Base-by-base conservation (phyloP, 2,113 vertebrate genomes). In the Ctenodactylus gundi region DNA sequence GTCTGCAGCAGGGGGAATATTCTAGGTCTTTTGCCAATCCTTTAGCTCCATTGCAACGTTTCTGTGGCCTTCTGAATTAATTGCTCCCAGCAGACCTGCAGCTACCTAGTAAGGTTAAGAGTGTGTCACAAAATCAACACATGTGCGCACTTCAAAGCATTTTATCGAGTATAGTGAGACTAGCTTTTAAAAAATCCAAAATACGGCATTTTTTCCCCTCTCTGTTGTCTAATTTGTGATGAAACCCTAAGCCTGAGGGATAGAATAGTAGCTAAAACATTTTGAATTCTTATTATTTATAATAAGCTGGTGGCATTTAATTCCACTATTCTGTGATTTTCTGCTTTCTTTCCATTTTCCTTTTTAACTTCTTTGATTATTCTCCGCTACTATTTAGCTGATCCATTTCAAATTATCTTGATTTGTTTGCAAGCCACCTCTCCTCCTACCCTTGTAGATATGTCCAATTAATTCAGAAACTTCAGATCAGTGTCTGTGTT, bases 51-150 rank as follows among this genome's bases (percentile, higher is more conserved):
- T 0, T 95, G 64, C 1, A 25, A 1, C 58, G 0, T 27, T 95
- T 96, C 65, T 94, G 25, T 5, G 44, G 10, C 77, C 91, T 96
- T 96, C 31, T 90, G 76, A 83, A 86, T 95, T 81, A 95, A 94
- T 53, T 92, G 73, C 12, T 90, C 85, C 57, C 95, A 81, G 7
- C 0, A 89, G 53, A 97, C 78, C 46, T 93, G 23, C 64, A 96
- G 41, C 29, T 82, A 81, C 20, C 18, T 94, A 62, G 64, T 90
- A 95, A 65, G 41, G 80, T 97, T 62, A 93, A 87, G 60, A 87
- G 36, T 82, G 75, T 94, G 76, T 90, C 46, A 58, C n/a, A 93
- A 68, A 90, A 88, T 90, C 72, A 93, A 70, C 85, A 84, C 73
- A 18, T 39, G 49, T 73, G 0, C 73, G 58, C 27, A 49, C 87